phyloP scores from a whole-genome alignment of 2,888 invertebrate genomes.

The Nycteola revayana region DNA sequence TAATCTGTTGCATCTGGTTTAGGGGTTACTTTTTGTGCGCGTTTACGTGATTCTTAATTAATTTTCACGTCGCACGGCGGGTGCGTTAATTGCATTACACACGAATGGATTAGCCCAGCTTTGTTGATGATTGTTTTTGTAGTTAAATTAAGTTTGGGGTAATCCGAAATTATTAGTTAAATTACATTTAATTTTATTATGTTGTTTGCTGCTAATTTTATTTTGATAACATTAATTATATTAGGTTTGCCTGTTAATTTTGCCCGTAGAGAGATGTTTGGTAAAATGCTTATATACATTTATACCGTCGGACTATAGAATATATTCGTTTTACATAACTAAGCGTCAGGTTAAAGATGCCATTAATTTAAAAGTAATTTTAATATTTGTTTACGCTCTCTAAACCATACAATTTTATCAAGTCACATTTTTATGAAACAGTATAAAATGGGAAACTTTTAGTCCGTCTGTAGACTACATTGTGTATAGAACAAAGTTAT shows the following conservation, averaged over 20 bases:
- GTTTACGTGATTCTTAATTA: conserved; percentile 67
- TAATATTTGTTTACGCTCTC: no score
- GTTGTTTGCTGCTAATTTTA: conserved; percentile 5
- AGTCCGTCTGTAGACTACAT: conserved; percentile 51
- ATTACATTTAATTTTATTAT: no score
- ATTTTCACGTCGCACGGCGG: conserved; percentile 48
- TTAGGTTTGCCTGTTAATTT: conserved; percentile 1
- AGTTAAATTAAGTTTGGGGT: conserved; percentile 36
- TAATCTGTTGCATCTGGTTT: conserved; percentile 70
- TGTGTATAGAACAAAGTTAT: conserved; percentile 66
- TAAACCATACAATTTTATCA: no score
- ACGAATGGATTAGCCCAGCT: conserved; percentile 57
- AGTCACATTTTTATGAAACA: conserved; percentile 15
- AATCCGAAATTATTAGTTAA: conserved; percentile 17
- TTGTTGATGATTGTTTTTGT: conserved; percentile 50
- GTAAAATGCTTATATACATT: no score
- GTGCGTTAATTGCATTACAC: conserved; percentile 62
- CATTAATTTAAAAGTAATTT: no score
- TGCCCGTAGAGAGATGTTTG: no score
- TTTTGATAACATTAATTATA: conserved; percentile 5
- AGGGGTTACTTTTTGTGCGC: conserved; percentile 58
- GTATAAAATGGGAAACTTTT: conserved; percentile 25
- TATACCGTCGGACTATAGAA: no score
- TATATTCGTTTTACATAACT: no score
- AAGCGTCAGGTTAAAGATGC: no score